Percentiles rank a stretch among this genome's conserved stretches.
Conservation (phyloP, 2,888 invertebrate species). For the Panopea generosa region DNA sequence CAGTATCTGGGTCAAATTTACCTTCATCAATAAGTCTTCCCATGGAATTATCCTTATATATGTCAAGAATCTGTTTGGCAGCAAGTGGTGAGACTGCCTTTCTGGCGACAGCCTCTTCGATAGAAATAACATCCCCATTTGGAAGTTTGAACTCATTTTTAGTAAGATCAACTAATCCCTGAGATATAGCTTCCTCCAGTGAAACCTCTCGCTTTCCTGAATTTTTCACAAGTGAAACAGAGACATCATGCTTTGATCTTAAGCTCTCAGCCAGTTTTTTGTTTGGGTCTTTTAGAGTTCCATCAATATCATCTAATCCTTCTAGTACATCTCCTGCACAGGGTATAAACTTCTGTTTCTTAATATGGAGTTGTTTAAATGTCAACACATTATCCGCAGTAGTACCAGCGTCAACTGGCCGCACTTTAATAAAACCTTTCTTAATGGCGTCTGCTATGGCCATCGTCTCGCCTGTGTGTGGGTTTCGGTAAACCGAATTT, state of each 20-base stretch:
- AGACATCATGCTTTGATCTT: constrained; percentile 72
- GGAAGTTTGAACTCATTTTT: constrained; percentile 71
- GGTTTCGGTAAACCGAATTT: constrained; percentile 79
- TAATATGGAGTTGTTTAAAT: constrained; percentile 78
- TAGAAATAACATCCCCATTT: constrained; percentile 70
- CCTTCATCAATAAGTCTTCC: constrained; percentile 81
- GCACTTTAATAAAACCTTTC: constrained; percentile 75
- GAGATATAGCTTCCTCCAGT: constrained; percentile 79
- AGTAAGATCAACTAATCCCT: constrained; percentile 78
- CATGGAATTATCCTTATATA: constrained; percentile 76
- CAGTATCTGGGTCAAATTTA: constrained; percentile 85
- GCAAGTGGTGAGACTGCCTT: constrained; percentile 76
- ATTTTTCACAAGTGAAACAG: constrained; percentile 71
- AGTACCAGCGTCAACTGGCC: constrained; percentile 65
- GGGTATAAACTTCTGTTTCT: constrained; percentile 74
- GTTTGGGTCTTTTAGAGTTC: constrained; percentile 67
- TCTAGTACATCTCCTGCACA: constrained; percentile 63
- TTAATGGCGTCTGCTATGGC: constrained; percentile 77
- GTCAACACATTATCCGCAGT: constrained; percentile 69
- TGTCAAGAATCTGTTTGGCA: constrained; percentile 75
- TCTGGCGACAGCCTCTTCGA: constrained; percentile 77
- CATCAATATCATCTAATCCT: constrained; percentile 67
- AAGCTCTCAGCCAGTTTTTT: constrained; percentile 73
- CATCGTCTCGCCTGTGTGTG: constrained; percentile 78
- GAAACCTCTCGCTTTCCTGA: constrained; percentile 77